Percentiles rank a stretch among this genome's conserved stretches.
These are phyloP conservation scores for Listronotus oregonensis DNA, from an alignment of 1,140 invertebrate genomes.

Conservation along the genomic window DNA sequence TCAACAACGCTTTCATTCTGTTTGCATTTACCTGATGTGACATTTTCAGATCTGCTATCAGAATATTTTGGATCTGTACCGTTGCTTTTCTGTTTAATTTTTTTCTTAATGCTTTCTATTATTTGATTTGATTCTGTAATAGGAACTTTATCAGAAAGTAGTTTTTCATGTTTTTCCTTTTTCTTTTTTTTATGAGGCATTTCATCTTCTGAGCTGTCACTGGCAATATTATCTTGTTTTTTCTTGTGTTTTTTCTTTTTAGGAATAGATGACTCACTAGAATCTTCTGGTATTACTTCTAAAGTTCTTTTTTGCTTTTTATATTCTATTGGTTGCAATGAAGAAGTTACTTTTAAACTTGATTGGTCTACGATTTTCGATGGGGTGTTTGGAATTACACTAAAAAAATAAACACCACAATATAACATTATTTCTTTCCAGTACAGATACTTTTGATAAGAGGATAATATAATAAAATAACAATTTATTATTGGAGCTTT, in stretches of 20 bases:
- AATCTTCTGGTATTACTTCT: neutral
- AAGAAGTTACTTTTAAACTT: neutral
- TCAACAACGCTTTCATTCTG: neutral
- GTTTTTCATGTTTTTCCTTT: too few relatives aligned
- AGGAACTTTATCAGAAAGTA: neutral
- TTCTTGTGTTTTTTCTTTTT: slow-evolving; percentile 7
- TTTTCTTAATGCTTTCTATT: neutral
- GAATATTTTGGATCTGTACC: too few relatives aligned
- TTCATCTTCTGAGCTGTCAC: neutral
- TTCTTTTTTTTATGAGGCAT: neutral
- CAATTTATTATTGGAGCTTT: too few relatives aligned
- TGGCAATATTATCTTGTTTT: neutral
- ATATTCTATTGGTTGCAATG: neutral
- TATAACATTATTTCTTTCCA: too few relatives aligned
- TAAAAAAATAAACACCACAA: neutral
- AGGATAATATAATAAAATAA: too few relatives aligned
- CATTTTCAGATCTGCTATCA: too few relatives aligned
- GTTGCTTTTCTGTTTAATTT: neutral
- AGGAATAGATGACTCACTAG: neutral
- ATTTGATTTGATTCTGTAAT: neutral
- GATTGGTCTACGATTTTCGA: neutral
- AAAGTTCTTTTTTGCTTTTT: neutral
- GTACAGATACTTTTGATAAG: too few relatives aligned
- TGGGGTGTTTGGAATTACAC: neutral
- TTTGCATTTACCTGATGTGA: too few relatives aligned